Base-by-base conservation (phyloP, 2,797 vertebrate genomes). In the Pelochelys cantorii region DNA sequence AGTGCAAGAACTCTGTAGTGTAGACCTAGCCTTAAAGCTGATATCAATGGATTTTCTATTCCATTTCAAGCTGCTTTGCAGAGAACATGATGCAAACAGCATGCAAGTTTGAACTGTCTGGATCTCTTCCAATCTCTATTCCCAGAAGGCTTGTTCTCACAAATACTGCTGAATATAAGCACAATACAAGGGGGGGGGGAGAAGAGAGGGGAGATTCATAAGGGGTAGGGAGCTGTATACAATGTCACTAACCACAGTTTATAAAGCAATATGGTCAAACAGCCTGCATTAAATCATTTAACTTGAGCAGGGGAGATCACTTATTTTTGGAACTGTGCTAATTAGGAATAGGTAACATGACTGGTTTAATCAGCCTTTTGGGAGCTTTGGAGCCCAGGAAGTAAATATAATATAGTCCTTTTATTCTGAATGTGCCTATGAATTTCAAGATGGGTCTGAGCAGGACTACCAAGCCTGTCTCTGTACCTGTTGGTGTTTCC, bases 71-170 rank as follows among this genome's bases (percentile, higher is more conserved):
- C 52, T 96, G 89, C 94, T 95, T 80, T 89, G 65, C 82, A 89
- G 85, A 86, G 78, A 87, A 89, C 82, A 11, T 81, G 90, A 91
- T 95, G 92, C 81, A 96, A 97, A 94, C 86, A 92, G 89, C 55
- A 83, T 93, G 88, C 88, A 95, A 95, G 91, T 83, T 92, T 91
- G 86, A 95, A 86, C 94, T 57, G 37, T 48, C 92, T 96, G 96
- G 88, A 91, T 85, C 27, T 53, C n/a, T 94, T 96, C 96, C 94
- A 96, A 7, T 68, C 92, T 90, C 88, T 95, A 37, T 92, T 97
- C 94, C 88, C 94, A 94, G 86, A 84, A 95, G 86, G 34, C 93
- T 87, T 87, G 84, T 94, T 94, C 89, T 90, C 48, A 85, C 92
- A 95, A 94, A 86, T 48, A 77, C n/a, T 86, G 81, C 54, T 91